Conservation (phyloP, 64 coral and sea anemone species). For the Stichodactyla mertensii region DNA sequence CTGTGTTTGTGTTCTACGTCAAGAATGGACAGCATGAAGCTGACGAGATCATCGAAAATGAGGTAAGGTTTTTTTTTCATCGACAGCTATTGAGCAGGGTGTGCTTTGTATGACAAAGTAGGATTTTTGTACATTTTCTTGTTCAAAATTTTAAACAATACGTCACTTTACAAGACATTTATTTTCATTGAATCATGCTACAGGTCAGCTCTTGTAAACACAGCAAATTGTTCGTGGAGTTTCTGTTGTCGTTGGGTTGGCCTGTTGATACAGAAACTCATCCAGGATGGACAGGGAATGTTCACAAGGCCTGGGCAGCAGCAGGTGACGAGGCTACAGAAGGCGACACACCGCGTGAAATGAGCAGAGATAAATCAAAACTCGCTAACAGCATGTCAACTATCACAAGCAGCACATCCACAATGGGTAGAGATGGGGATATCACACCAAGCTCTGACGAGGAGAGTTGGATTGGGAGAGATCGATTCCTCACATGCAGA, state of each 20-base stretch:
- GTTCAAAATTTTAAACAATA: too few relatives aligned
- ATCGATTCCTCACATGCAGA: neutral
- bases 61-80: constrained; percentile 26
- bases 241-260: constrained; percentile 88
- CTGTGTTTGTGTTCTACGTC: constrained; percentile 87
- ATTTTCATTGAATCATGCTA: neutral
- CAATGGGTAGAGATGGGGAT: constrained; percentile 16
- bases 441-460: constrained; percentile 25
- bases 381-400: constrained; percentile 59
- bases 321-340: constrained; percentile 4
- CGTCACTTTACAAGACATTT: neutral
- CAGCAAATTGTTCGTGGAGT: constrained; percentile 71
- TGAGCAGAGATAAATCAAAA: neutral
- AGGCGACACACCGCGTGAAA: neutral
- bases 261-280: constrained; percentile 70
- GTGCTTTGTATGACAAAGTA: too few relatives aligned
- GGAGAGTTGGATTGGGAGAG: neutral
- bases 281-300: constrained; percentile 90
- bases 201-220: constrained; percentile 85
- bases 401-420: constrained; percentile 49
- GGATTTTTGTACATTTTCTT: too few relatives aligned
- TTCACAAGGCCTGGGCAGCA: constrained; percentile 73
- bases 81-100: too few relatives aligned
- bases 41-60: constrained; percentile 70
- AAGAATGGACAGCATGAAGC: constrained; percentile 72